A percentile compares a stretch with the other conserved stretches of the same genome.
phyloP scores from a whole-genome alignment of 2,113 vertebrate species.

The Anarrhichthys ocellatus region DNA sequence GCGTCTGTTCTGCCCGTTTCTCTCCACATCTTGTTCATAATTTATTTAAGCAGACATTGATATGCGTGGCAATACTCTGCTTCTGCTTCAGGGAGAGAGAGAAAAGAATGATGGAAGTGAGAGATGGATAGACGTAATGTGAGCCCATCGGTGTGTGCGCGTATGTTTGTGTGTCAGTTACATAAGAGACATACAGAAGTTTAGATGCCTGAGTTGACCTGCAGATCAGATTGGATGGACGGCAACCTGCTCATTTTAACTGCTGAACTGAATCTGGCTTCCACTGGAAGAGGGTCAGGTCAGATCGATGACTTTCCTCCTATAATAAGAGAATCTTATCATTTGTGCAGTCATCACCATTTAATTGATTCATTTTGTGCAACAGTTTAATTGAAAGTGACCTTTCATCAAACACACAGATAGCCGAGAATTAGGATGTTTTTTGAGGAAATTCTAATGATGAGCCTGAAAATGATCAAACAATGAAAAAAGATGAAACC shows the following conservation, averaged over 20 bases:
- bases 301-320: too few relatives aligned
- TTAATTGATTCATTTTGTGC: background rate
- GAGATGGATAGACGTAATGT: background rate
- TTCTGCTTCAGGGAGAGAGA: conserved; percentile 32
- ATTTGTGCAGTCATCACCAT: background rate
- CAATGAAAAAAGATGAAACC: background rate
- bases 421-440: background rate
- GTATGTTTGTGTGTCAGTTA: background rate
- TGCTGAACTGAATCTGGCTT: background rate
- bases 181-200: background rate
- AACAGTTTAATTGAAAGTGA: background rate
- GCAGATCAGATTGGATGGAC: background rate
- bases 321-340: background rate
- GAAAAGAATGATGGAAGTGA: background rate
- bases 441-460: background rate
- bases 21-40: conserved; percentile 69
- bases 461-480: background rate
- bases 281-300: background rate
- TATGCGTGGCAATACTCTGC: conserved; percentile 46
- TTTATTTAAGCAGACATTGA: conserved; percentile 66
- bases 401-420: background rate
- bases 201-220: background rate
- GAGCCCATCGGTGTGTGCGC: background rate
- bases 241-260: background rate
- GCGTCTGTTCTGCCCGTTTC: background rate